phyloP scores from a whole-genome alignment of 2,797 vertebrate species.

The Varecia variegata region DNA sequence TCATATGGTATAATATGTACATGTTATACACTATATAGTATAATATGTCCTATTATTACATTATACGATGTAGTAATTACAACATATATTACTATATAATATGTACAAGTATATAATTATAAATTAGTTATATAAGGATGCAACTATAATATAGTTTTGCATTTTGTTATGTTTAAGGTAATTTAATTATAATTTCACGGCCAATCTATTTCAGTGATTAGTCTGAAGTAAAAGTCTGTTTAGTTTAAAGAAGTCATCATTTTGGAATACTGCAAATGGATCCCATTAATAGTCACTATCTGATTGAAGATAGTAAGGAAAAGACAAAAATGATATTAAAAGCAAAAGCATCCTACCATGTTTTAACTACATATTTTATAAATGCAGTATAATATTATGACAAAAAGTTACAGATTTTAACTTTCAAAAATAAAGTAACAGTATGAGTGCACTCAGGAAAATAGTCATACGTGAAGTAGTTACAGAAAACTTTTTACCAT shows the following conservation, averaged over 20 bases:
- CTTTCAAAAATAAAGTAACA: neutral
- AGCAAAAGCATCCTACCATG: neutral
- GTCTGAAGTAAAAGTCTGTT: neutral
- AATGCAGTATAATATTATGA: neutral
- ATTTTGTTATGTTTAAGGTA: neutral
- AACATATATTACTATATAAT: neutral
- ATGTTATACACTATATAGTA: neutral
- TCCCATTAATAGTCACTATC: neutral
- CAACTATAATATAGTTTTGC: constrained; percentile 6
- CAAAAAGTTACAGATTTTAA: neutral
- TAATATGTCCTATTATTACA: neutral
- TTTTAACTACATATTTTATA: neutral
- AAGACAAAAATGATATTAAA: neutral
- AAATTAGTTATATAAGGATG: neutral
- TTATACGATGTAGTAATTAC: neutral
- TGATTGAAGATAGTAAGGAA: neutral
- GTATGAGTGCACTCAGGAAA: neutral
- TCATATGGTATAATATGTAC: neutral
- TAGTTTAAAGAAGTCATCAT: neutral
- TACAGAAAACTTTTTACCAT: neutral
- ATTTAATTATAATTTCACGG: neutral
- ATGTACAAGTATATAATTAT: neutral
- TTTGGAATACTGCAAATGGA: neutral
- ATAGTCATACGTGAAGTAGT: neutral
- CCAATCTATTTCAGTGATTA: neutral